Evolutionary conservation across 2,797 vertebrate genomes (phyloP).

Genomic region (Scleropages formosus): DNA sequence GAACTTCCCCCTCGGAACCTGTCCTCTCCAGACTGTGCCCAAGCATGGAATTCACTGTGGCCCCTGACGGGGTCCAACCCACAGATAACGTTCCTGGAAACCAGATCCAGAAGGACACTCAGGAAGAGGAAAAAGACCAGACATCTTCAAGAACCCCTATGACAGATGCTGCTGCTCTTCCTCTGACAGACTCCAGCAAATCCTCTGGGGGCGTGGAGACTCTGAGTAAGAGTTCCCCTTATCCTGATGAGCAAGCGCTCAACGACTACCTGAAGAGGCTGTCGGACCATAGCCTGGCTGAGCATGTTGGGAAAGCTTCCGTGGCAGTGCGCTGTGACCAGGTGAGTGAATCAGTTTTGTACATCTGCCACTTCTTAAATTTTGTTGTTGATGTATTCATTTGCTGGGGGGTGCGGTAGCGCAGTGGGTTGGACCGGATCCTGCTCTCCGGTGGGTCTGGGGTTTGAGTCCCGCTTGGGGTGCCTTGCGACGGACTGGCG

Average conservation of each 20-base stretch:
- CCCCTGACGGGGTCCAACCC: slow-evolving; percentile 37
- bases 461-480: too few relatives aligned
- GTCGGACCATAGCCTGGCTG: slow-evolving; percentile 64
- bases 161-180: not conserved
- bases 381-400: not conserved
- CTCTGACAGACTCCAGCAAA: slow-evolving; percentile 21
- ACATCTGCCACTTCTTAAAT: not conserved
- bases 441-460: too few relatives aligned
- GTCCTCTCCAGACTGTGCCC: slow-evolving; percentile 35
- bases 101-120: not conserved
- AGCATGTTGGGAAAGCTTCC: slow-evolving; percentile 52
- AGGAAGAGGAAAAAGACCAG: slow-evolving; percentile 19
- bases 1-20: slow-evolving; percentile 61
- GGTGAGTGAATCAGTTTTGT: slow-evolving; percentile 57
- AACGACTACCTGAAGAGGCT: slow-evolving; percentile 74
- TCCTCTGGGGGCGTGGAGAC: not conserved
- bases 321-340: slow-evolving; percentile 55
- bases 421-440: too few relatives aligned
- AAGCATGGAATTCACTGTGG: slow-evolving; percentile 12
- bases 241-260: slow-evolving; percentile 73
- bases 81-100: not conserved
- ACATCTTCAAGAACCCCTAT: slow-evolving; percentile 43
- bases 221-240: slow-evolving; percentile 53
- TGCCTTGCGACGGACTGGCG: too few relatives aligned
- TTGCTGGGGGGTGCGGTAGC: too few relatives aligned